phyloP scores from a whole-genome alignment of 2,797 vertebrate genomes.

The Falco rusticolus region DNA sequence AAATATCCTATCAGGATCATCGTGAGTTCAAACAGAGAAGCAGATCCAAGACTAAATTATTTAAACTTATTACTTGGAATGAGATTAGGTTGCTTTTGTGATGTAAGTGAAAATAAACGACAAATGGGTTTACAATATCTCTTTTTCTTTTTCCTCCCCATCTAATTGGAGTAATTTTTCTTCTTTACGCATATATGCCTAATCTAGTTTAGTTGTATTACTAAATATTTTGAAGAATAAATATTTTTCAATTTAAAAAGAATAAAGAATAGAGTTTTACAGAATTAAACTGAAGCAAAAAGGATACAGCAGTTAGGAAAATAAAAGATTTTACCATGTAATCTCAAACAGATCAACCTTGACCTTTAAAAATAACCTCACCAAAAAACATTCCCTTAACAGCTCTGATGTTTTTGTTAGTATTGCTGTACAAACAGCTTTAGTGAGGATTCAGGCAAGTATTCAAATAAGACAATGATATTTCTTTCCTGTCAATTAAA shows the following conservation, averaged over 20 bases:
- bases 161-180: not conserved
- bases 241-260: not conserved
- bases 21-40: not conserved
- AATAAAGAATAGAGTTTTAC: not conserved
- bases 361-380: not conserved
- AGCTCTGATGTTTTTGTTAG: not conserved
- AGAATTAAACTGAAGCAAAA: not conserved
- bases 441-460: not conserved
- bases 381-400: not conserved
- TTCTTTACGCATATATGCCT: not conserved
- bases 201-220: not conserved
- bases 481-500: not conserved
- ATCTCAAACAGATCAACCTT: not conserved
- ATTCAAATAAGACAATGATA: not conserved
- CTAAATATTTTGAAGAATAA: not conserved
- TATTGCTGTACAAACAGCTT: not conserved
- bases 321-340: not conserved
- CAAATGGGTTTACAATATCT: not conserved
- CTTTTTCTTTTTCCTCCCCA: not conserved
- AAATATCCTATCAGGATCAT: not conserved
- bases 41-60: not conserved
- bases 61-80: not conserved
- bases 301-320: not conserved
- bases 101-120: not conserved
- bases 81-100: not conserved